Percentiles rank a stretch among this genome's conserved stretches.
phyloP scores from a whole-genome alignment of 1,140 invertebrate genomes.

The Plodia interpunctella region DNA sequence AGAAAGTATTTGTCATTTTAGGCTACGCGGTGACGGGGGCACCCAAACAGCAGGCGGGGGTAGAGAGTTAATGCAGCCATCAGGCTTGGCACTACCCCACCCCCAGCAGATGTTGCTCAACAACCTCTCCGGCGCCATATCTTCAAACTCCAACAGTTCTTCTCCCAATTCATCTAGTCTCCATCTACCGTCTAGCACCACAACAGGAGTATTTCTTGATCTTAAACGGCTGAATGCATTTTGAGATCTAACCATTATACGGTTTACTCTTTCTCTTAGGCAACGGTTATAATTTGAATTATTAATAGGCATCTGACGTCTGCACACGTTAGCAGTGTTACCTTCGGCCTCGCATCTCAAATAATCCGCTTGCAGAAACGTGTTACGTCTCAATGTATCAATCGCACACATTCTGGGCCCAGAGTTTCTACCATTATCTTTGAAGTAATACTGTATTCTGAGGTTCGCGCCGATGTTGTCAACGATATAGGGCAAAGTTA shows the following conservation, averaged over 20 bases:
- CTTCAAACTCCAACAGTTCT: neutral
- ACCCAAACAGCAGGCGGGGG: neutral
- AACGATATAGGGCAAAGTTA: conserved; percentile 29
- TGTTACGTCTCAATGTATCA: conserved; percentile 21
- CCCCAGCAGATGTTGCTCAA: conserved; percentile 11
- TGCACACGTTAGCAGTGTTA: conserved; percentile 13
- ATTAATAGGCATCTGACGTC: conserved; percentile 18
- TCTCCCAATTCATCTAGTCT: neutral
- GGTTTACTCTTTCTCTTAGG: conserved; percentile 18
- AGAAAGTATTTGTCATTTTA: too few species aligned
- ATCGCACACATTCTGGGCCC: conserved; percentile 29
- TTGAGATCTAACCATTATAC: conserved; percentile 18
- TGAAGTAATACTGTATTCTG: conserved; percentile 28
- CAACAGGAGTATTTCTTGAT: conserved; percentile 21
- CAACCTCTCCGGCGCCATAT: neutral
- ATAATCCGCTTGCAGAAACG: conserved; percentile 29
- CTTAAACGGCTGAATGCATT: conserved; percentile 22
- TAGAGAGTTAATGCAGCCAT: neutral
- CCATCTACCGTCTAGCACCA: conserved; percentile 16
- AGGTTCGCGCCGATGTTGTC: conserved; percentile 28
- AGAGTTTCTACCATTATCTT: conserved; percentile 19
- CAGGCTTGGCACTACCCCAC: neutral
- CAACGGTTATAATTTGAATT: conserved; percentile 16
- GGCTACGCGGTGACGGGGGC: neutral
- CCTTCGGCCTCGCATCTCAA: conserved; percentile 26